A percentile compares a stretch with the other conserved stretches of the same genome.
These are phyloP conservation scores for Amphiprion clarkii DNA, from an alignment of 2,797 vertebrate species.

Conservation along the genomic window DNA sequence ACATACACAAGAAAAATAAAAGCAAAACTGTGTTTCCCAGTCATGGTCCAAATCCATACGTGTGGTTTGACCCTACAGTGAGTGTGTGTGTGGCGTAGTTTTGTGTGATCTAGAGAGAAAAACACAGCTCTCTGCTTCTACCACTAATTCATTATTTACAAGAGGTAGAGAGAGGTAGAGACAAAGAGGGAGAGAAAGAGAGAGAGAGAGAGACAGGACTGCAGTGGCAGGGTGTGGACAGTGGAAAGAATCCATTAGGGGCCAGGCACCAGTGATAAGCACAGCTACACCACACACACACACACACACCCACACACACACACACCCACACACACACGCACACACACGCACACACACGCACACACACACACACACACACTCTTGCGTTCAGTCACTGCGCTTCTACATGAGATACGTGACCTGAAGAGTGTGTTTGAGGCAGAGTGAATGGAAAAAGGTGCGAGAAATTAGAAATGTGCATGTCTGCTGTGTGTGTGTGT, in stretches of 20 bases:
- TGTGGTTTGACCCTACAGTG: slow-evolving; percentile 25
- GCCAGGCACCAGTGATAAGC: slow-evolving; percentile 7
- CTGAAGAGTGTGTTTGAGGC: slow-evolving; percentile 16
- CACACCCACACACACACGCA: slow-evolving; percentile 10
- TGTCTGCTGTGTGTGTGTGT: slow-evolving; percentile 14
- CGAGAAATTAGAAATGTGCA: slow-evolving; percentile 18
- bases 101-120: slow-evolving; percentile 48
- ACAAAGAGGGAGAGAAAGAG: not conserved
- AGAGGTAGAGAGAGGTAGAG: slow-evolving; percentile 11
- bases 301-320: slow-evolving; percentile 8
- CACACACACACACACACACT: not conserved
- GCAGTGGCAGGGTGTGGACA: slow-evolving; percentile 73
- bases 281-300: slow-evolving; percentile 1
- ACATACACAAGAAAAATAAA: slow-evolving; percentile 2
- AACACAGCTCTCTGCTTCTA: slow-evolving; percentile 59
- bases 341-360: not conserved
- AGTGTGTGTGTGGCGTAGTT: slow-evolving; percentile 5
- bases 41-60: slow-evolving; percentile 19
- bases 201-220: slow-evolving; percentile 41
- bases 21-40: slow-evolving; percentile 1
- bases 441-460: slow-evolving; percentile 15
- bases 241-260: slow-evolving; percentile 41
- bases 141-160: slow-evolving; percentile 71
- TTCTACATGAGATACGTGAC: slow-evolving; percentile 19
- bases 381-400: not conserved